These are phyloP conservation scores for Spinus olivaceus DNA, from an alignment of 2,797 vertebrate species.

Conservation along the genomic window DNA sequence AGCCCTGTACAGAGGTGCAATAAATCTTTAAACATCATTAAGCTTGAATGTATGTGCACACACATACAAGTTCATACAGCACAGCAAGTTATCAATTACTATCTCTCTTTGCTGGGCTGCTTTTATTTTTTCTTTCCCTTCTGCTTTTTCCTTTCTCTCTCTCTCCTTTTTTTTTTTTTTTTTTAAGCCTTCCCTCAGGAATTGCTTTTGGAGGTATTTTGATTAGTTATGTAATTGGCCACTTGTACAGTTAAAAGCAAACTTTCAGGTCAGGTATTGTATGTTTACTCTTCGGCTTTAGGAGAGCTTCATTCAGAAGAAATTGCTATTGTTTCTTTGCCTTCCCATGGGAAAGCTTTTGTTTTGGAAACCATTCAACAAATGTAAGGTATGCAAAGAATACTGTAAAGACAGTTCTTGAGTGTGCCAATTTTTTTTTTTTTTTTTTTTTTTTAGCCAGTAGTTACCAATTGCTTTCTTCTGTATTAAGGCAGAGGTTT, in stretches of 20 bases:
- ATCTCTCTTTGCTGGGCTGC: background rate
- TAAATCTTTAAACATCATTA: background rate
- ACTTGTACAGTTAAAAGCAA: conserved; percentile 48
- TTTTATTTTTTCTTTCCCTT: background rate
- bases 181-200: conserved; percentile 2
- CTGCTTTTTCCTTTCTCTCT: background rate
- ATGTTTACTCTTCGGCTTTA: conserved; percentile 77
- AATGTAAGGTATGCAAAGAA: conserved; percentile 70
- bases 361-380: conserved; percentile 73
- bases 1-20: background rate
- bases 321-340: conserved; percentile 75
- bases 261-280: conserved; percentile 53
- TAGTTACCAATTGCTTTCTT: conserved; percentile 31
- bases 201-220: conserved; percentile 64
- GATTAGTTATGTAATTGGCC: conserved; percentile 70
- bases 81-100: background rate
- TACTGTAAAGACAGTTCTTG: conserved; percentile 50
- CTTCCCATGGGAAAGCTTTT: conserved; percentile 84
- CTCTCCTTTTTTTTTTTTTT: background rate
- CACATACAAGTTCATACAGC: background rate
- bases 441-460: conserved; percentile 3
- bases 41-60: background rate
- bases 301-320: conserved; percentile 77
- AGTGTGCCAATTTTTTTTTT: conserved; percentile 42
- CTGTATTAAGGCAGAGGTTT: conserved; percentile 10